A percentile compares a stretch with the other conserved stretches of the same genome.
Evolutionary conservation across 2,797 vertebrate genomes (phyloP).

Genomic region (Acropternis orthonyx): DNA sequence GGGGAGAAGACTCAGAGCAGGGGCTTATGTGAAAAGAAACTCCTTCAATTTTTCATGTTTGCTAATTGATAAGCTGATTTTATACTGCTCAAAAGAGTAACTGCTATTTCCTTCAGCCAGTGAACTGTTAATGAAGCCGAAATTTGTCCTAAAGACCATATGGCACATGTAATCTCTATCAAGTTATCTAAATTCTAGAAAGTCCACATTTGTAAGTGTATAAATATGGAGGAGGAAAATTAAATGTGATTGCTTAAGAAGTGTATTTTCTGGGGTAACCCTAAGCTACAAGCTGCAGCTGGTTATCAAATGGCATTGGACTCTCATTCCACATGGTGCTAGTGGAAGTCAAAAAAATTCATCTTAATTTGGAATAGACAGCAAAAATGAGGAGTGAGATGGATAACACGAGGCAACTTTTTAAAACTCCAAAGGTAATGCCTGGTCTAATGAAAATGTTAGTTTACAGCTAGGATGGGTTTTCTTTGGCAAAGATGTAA

Average conservation of each 20-base stretch:
- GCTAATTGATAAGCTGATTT: background rate
- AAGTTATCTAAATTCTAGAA: background rate
- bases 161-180: background rate
- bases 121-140: background rate
- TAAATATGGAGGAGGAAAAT: background rate
- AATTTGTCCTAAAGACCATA: slow-evolving; percentile 1
- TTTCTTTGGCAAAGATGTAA: background rate
- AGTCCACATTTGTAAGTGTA: background rate
- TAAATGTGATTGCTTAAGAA: background rate
- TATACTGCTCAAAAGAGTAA: background rate
- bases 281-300: background rate
- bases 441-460: background rate
- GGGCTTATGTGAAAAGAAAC: background rate
- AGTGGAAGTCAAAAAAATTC: background rate
- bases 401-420: background rate
- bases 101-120: background rate
- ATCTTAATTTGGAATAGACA: background rate
- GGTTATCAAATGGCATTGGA: background rate
- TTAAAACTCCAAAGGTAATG: background rate
- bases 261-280: background rate
- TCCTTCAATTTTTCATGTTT: too few relatives aligned
- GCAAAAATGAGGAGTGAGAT: background rate
- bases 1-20: background rate
- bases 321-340: background rate
- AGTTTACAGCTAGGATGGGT: background rate